Evolutionary conservation across 2,888 invertebrate species (phyloP).

Genomic region (Teinopalpus imperialis): DNA sequence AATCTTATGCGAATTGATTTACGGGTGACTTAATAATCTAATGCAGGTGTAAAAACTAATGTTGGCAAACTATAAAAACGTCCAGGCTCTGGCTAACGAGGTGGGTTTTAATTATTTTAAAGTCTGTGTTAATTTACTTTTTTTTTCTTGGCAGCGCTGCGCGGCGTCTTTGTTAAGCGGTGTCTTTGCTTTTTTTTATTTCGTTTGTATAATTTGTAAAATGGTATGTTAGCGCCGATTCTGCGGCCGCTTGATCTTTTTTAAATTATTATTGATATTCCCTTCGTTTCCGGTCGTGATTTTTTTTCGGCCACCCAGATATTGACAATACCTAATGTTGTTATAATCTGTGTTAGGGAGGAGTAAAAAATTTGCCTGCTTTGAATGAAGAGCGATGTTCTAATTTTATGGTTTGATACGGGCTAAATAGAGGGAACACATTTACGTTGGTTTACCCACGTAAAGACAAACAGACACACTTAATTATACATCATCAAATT

Average conservation of each 20-base stretch:
- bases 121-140: conserved; percentile 74
- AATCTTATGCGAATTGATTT: conserved; percentile 30
- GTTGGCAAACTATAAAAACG: conserved; percentile 52
- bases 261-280: conserved; percentile 66
- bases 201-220: conserved; percentile 75
- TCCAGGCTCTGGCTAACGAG: conserved; percentile 65
- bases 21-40: neutral
- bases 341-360: conserved; percentile 20
- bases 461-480: too few species aligned
- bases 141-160: conserved; percentile 42
- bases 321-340: conserved; percentile 24
- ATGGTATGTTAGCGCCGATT: conserved; percentile 75
- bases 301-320: conserved; percentile 44
- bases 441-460: too few species aligned
- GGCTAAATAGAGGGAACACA: neutral
- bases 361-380: conserved; percentile 8
- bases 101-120: conserved; percentile 76
- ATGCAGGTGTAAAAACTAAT: conserved; percentile 31
- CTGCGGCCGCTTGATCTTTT: conserved; percentile 49
- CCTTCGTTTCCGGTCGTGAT: conserved; percentile 59
- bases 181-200: conserved; percentile 58
- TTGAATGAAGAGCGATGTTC: conserved; percentile 10
- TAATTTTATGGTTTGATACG: neutral
- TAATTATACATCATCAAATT: too few species aligned
- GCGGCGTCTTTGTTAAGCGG: conserved; percentile 63